phyloP scores from a whole-genome alignment of 2,797 vertebrate species.

The Martes flavigula region DNA sequence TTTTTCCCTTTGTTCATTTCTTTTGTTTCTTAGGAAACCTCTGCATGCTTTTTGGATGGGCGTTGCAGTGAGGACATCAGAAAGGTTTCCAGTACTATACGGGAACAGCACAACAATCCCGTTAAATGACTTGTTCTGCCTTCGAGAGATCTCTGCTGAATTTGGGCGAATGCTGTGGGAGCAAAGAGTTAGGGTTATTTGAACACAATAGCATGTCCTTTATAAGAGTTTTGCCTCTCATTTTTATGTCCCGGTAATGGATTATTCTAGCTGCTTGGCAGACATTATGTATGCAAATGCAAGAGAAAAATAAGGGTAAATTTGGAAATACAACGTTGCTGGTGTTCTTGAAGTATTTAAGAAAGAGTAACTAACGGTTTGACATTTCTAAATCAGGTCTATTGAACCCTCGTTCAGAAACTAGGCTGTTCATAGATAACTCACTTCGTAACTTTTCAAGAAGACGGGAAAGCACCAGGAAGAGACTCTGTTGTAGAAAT shows the following conservation, averaged over 20 bases:
- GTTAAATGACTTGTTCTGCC: background rate
- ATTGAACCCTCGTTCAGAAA: background rate
- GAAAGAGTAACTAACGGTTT: background rate
- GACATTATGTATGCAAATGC: background rate
- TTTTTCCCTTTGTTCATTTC: background rate
- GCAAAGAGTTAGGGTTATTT: background rate
- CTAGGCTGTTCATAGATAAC: background rate
- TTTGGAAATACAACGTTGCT: background rate
- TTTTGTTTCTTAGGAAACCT: background rate
- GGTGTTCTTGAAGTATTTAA: background rate
- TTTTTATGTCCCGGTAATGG: too few relatives aligned
- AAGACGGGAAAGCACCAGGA: background rate
- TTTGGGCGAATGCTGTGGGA: background rate
- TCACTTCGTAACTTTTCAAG: background rate
- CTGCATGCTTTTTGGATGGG: background rate
- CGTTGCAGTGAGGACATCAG: accelerated
- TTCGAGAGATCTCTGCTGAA: background rate
- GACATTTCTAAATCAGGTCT: background rate
- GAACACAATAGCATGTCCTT: background rate
- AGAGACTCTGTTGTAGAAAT: background rate
- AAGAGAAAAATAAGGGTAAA: background rate
- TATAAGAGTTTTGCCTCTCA: background rate
- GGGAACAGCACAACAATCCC: background rate
- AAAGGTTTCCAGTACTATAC: background rate
- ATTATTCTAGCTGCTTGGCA: background rate